Evolutionary conservation across 2,797 vertebrate species (phyloP).

Genomic region (Chrosomus eos): DNA sequence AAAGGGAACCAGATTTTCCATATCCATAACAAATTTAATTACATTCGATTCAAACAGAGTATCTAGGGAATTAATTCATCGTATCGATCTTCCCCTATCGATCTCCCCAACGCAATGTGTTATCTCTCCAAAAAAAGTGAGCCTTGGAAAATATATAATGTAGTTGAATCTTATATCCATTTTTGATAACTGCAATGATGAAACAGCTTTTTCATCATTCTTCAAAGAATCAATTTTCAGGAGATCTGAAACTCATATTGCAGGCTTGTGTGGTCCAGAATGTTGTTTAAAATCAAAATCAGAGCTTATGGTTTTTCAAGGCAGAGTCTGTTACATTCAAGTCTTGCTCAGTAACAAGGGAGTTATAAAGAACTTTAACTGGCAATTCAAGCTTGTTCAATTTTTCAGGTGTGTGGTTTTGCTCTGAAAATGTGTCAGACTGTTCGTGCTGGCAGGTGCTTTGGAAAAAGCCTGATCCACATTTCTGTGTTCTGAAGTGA

Average conservation of each 20-base stretch:
- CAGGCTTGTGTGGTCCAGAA: neutral
- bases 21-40: conserved; percentile 1
- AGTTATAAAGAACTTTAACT: conserved; percentile 37
- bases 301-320: neutral
- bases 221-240: conserved; percentile 35
- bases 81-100: neutral
- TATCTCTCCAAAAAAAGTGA: conserved; percentile 19
- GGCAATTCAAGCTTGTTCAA: conserved; percentile 39
- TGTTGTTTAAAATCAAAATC: conserved; percentile 15
- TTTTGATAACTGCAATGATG: conserved; percentile 33
- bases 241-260: conserved; percentile 18
- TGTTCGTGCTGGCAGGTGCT: conserved; percentile 12
- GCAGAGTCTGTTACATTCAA: conserved; percentile 5
- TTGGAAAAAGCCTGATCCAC: conserved; percentile 35
- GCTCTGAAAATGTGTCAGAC: conserved; percentile 40
- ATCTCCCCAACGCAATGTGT: neutral
- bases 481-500: conserved; percentile 41
- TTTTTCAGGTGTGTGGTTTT: conserved; percentile 41
- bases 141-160: neutral
- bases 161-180: conserved; percentile 7
- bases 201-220: conserved; percentile 21
- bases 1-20: neutral
- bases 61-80: neutral
- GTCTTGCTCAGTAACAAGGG: conserved; percentile 17
- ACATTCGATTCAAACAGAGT: conserved; percentile 12